Evolutionary conservation across 1,140 invertebrate genomes (phyloP).

Genomic region (Platyscapa corneri): DNA sequence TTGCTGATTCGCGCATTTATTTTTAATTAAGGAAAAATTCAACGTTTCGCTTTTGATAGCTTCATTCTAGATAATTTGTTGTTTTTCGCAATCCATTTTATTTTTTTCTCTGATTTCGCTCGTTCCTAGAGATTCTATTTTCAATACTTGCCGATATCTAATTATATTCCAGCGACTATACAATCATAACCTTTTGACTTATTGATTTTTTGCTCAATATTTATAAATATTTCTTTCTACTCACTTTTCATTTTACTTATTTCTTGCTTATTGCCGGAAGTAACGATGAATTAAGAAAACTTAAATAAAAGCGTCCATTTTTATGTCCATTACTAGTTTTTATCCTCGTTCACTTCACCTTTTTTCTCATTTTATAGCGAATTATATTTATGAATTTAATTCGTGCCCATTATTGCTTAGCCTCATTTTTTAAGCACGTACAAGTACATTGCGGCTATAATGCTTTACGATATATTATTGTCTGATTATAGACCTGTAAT

Average conservation of each 20-base stretch:
- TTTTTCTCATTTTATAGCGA: not conserved
- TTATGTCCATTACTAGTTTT: not conserved
- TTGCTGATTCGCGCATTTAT: not conserved
- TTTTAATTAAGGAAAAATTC: conserved; percentile 10
- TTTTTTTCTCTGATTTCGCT: not conserved
- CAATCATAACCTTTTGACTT: conserved; percentile 5
- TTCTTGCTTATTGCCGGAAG: not conserved
- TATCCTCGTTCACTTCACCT: not conserved
- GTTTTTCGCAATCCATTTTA: not conserved
- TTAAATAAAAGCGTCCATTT: not conserved
- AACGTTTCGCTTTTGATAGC: not conserved
- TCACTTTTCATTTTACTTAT: conserved; percentile 1
- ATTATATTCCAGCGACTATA: not conserved
- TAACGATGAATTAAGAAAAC: not conserved
- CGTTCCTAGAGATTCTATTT: not conserved
- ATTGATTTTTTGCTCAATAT: not conserved
- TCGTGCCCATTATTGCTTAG: too few species aligned
- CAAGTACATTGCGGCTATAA: too few species aligned
- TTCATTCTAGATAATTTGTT: not conserved
- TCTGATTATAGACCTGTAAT: conserved; percentile 86
- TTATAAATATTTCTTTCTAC: not conserved
- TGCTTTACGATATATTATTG: not conserved
- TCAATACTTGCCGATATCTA: not conserved
- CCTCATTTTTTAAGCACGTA: too few species aligned
- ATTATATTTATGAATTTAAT: not conserved